Percentiles rank a stretch among this genome's conserved stretches.
Evolutionary conservation across 2,113 vertebrate genomes (phyloP).

Genomic region (Entelurus aequoreus): DNA sequence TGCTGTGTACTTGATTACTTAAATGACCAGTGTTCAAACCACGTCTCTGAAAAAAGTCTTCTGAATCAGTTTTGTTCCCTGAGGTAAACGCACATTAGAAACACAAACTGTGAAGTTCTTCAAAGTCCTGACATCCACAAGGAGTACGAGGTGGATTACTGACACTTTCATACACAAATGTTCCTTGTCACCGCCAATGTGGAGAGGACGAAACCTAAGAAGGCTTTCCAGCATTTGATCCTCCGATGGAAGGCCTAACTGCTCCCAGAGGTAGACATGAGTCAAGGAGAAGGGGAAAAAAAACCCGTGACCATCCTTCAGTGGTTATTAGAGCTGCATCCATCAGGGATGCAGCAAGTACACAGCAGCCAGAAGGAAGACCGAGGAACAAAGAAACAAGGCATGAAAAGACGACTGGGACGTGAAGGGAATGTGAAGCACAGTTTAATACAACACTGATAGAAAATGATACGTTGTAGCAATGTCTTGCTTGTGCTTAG

Average conservation of each 20-base stretch:
- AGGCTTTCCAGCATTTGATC: conserved; percentile 60
- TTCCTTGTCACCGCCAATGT: conserved; percentile 36
- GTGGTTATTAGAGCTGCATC: conserved; percentile 66
- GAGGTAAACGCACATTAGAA: conserved; percentile 16
- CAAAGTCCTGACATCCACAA: conserved; percentile 40
- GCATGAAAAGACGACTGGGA: conserved; percentile 26
- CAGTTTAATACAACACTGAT: conserved; percentile 11
- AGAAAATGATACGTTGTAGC: not conserved
- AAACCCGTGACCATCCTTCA: conserved; percentile 48
- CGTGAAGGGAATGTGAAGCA: conserved; percentile 27
- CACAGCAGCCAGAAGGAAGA: conserved; percentile 32
- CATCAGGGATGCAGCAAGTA: conserved; percentile 54
- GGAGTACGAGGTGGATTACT: too few species aligned
- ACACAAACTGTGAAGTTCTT: conserved; percentile 32
- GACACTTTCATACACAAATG: conserved; percentile 31
- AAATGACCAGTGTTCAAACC: conserved; percentile 34
- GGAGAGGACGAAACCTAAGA: conserved; percentile 55
- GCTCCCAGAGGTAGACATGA: conserved; percentile 53
- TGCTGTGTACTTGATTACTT: conserved; percentile 12
- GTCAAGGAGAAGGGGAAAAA: conserved; percentile 52
- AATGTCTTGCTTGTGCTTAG: conserved; percentile 6
- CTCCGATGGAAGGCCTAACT: conserved; percentile 44
- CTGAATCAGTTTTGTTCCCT: conserved; percentile 18
- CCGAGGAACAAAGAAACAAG: conserved; percentile 31
- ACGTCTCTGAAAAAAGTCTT: conserved; percentile 9